Percentiles rank a stretch among this genome's conserved stretches.
Evolutionary conservation across 92 coral and sea anemone species (phyloP).

Genomic region (Muricea muricata): DNA sequence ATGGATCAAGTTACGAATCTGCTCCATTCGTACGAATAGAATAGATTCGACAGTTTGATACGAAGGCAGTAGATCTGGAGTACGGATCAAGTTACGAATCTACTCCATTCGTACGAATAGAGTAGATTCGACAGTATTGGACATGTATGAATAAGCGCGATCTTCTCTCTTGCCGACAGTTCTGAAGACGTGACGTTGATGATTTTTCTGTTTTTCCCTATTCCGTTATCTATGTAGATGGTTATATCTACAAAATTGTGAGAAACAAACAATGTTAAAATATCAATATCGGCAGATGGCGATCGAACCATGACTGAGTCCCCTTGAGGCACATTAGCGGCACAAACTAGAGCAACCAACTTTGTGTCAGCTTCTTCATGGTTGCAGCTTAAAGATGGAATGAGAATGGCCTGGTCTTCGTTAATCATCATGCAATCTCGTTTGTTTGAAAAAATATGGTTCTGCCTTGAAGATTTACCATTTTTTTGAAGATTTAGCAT

Average conservation of each 20-base stretch:
- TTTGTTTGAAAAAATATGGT: slow-evolving; percentile 6
- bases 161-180: no score
- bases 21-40: no score
- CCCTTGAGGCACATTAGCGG: not conserved
- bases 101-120: no score
- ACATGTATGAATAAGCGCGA: no score
- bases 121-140: no score
- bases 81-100: no score
- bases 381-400: no score
- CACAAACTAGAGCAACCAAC: slow-evolving; percentile 17
- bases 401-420: no score
- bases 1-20: no score
- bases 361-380: slow-evolving; percentile 49
- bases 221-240: slow-evolving; percentile 23
- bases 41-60: no score
- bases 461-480: not conserved
- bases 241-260: slow-evolving; percentile 12
- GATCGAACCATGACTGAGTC: slow-evolving; percentile 14
- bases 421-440: no score
- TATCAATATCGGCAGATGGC: slow-evolving; percentile 42
- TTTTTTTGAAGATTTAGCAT: not conserved
- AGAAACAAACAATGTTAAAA: slow-evolving; percentile 15
- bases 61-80: no score
- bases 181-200: slow-evolving; percentile 21
- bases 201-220: slow-evolving; percentile 18